Percentiles rank a stretch among this genome's conserved stretches.
These are phyloP conservation scores for Pollenia angustigena DNA, from an alignment of 2,888 invertebrate genomes.

Conservation along the genomic window DNA sequence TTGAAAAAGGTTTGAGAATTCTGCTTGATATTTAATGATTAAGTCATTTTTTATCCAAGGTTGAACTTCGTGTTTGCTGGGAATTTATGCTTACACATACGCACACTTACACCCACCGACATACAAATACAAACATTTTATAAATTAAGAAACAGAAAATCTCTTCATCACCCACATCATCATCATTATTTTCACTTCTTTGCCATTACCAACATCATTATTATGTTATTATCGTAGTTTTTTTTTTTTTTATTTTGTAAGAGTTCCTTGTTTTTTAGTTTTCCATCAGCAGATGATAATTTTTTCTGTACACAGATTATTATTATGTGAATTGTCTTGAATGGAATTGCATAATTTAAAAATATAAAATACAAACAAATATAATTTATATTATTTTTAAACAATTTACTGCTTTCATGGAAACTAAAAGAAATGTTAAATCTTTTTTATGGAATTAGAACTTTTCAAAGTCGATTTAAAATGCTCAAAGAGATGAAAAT, in stretches of 20 bases:
- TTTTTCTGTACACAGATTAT: slow-evolving; percentile 55
- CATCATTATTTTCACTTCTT: not conserved
- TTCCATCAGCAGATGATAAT: slow-evolving; percentile 40
- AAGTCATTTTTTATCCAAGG: too few species aligned
- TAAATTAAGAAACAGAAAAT: slow-evolving; percentile 18
- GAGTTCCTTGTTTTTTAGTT: not conserved
- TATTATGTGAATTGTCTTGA: slow-evolving; percentile 50
- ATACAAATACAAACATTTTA: not conserved
- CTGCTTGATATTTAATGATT: too few species aligned
- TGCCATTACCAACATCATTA: not conserved
- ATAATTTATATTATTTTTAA: slow-evolving; percentile 22
- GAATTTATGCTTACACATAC: too few species aligned
- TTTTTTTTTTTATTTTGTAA: not conserved
- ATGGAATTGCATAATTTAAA: slow-evolving; percentile 53
- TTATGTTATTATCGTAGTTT: not conserved
- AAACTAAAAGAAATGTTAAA: not conserved
- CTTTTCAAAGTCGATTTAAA: not conserved
- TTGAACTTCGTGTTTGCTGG: too few species aligned
- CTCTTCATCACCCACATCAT: not conserved
- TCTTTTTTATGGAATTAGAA: not conserved
- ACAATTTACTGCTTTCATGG: slow-evolving; percentile 12
- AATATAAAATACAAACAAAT: slow-evolving; percentile 32
- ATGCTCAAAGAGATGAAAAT: too few species aligned
- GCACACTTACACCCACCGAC: not conserved
- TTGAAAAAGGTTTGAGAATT: too few species aligned